Conservation (phyloP, 1,140 invertebrate species). For the Lasioglossum baleicum region DNA sequence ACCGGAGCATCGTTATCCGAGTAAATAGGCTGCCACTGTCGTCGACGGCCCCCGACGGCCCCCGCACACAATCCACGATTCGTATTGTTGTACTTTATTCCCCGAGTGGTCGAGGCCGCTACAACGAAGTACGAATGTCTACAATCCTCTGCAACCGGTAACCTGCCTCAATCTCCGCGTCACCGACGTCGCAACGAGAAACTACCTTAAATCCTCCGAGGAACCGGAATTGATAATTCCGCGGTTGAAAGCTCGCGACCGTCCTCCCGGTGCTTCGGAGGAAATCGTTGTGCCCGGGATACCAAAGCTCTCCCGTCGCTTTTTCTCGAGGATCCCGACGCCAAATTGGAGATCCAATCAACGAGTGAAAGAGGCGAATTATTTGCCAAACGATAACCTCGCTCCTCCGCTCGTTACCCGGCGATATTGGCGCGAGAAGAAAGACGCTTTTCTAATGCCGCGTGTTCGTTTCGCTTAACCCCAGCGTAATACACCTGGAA, state of each 20-base stretch:
- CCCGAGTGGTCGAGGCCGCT: constrained; percentile 55
- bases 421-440: neutral
- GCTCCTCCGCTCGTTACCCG: neutral
- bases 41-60: constrained; percentile 58
- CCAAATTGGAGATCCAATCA: neutral
- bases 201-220: constrained; percentile 46
- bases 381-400: neutral
- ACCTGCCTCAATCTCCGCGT: constrained; percentile 41
- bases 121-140: constrained; percentile 45
- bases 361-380: neutral
- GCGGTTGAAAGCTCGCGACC: constrained; percentile 27
- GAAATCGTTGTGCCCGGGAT: constrained; percentile 32
- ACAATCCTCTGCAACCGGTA: constrained; percentile 44
- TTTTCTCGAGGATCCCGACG: neutral
- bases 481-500: no score
- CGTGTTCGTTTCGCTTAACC: no score
- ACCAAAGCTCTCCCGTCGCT: neutral
- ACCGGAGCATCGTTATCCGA: constrained; percentile 74
- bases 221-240: constrained; percentile 50
- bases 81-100: constrained; percentile 70
- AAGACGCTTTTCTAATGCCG: neutral
- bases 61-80: constrained; percentile 72
- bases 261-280: constrained; percentile 14
- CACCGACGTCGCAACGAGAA: constrained; percentile 39
- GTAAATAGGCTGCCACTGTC: constrained; percentile 73